Base-by-base conservation (phyloP, 2,888 invertebrate genomes). In the Himalopsyche kuldschensis region DNA sequence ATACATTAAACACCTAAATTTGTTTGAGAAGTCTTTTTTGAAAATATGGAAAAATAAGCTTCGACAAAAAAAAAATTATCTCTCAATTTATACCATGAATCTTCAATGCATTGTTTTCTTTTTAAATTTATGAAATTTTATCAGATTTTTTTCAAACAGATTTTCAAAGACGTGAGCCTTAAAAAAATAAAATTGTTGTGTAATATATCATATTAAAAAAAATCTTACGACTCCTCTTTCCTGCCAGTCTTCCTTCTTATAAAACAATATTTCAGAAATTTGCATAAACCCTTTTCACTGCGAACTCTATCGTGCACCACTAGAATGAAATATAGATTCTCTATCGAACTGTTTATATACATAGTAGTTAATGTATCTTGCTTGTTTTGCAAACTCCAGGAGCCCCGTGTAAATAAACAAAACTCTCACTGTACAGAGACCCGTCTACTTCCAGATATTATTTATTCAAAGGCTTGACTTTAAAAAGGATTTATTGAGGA, bases 371-470 rank as follows among this genome's bases (percentile, higher is more conserved):
- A 69, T 69, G 69, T 69, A 69, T 69, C 41, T 76, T 76, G 41
- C 76, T 41, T 76, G 76, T 15, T 15, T 75, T 75, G 75, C 76
- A 55, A 78, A 78, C 82, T 32, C 78, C 41, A 30, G 47, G 78
- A 79, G 32, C 11, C 63, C 79, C 41, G 41, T 10, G 20, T 46
- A 78, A 78, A 78, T 78, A 47, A 48, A 78, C 31, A 48, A 41
- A 78, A 47, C 30, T 47, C 48, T 24, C 47, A 46, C 35, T 48
- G 91, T 91, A 77, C 75, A 20, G 77, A 77, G 35, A 78, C 82
- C 77, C 48, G 35, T 63, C 84, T 78, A 35, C 69, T 69, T 69
- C 30, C 69, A 69, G 75, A 46, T 81, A 85, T 85, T 83, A 84
- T 84, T 84, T 85, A 85, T 85, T 85, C 85, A 81, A 48, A 78